Percentiles rank a stretch among this genome's conserved stretches.
These are phyloP conservation scores for Arizona elegans DNA, from an alignment of 2,113 vertebrate genomes.

Conservation along the genomic window DNA sequence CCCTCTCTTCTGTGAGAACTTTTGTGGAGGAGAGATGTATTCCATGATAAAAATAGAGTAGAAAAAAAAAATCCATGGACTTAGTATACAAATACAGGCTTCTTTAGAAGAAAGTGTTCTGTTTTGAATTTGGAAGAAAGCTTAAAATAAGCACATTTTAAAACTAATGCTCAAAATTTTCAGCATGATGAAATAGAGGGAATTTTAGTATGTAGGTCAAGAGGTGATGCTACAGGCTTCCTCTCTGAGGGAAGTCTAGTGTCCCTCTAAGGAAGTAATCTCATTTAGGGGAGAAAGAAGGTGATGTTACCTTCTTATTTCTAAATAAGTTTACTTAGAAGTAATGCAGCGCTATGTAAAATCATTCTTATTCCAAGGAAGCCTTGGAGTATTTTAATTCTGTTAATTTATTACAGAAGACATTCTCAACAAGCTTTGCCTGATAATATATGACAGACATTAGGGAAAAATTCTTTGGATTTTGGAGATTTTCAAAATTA, in stretches of 20 bases:
- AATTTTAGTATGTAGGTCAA: background rate
- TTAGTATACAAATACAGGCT: background rate
- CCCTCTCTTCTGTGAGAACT: background rate
- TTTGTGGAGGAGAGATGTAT: background rate
- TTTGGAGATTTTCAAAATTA: background rate
- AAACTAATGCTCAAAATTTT: background rate
- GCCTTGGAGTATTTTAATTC: background rate
- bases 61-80: background rate
- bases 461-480: background rate
- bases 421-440: background rate
- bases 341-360: constrained; percentile 10
- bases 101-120: background rate
- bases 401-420: background rate
- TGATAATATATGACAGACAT: background rate
- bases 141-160: background rate
- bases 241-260: constrained; percentile 16
- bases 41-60: background rate
- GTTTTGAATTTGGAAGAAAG: background rate
- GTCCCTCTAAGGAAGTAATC: background rate
- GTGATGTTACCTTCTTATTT: constrained; percentile 2
- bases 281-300: constrained; percentile 32
- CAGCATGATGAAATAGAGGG: background rate
- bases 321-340: constrained; percentile 18
- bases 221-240: constrained; percentile 37
- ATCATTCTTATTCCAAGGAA: background rate